Evolutionary conservation across 1,140 invertebrate genomes (phyloP).

Genomic region (Diorhabda elongata): DNA sequence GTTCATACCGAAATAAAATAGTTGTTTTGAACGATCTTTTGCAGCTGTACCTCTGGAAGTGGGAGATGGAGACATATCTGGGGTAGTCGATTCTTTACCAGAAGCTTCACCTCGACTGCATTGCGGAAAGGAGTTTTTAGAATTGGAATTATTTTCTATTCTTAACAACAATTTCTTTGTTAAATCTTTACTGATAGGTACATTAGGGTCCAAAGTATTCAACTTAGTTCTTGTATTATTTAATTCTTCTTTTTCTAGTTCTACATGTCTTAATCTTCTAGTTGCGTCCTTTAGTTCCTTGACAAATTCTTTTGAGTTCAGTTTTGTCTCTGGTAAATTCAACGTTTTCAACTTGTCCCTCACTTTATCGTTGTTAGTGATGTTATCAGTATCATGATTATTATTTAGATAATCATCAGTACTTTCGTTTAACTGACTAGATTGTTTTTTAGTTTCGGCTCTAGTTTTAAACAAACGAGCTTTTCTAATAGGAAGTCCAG

Average conservation of each 20-base stretch:
- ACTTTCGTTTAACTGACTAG: slow-evolving; percentile 37
- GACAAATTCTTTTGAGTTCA: slow-evolving; percentile 64
- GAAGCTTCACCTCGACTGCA: slow-evolving; percentile 39
- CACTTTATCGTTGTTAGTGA: not conserved
- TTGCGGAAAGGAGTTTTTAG: slow-evolving; percentile 3
- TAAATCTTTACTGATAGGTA: slow-evolving; percentile 31
- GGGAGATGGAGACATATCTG: slow-evolving; percentile 50
- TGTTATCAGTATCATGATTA: slow-evolving; percentile 5
- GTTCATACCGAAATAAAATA: slow-evolving; percentile 76
- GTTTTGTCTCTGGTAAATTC: slow-evolving; percentile 52
- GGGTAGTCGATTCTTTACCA: slow-evolving; percentile 57
- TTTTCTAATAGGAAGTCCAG: slow-evolving; percentile 51
- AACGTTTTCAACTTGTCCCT: slow-evolving; percentile 41
- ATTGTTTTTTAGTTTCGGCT: slow-evolving; percentile 60
- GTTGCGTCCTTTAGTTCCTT: slow-evolving; percentile 63
- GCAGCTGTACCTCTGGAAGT: slow-evolving; percentile 22
- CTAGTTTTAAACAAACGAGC: slow-evolving; percentile 69
- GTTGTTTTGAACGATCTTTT: slow-evolving; percentile 53
- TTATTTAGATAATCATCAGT: slow-evolving; percentile 6
- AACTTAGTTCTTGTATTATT: slow-evolving; percentile 31
- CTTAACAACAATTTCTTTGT: slow-evolving; percentile 28
- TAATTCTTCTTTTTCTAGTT: slow-evolving; percentile 12
- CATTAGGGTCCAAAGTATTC: slow-evolving; percentile 39
- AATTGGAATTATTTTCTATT: slow-evolving; percentile 1
- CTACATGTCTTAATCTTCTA: slow-evolving; percentile 51